A percentile compares a stretch with the other conserved stretches of the same genome.
Evolutionary conservation across 2,888 invertebrate species (phyloP).

Genomic region (Scotopteryx bipunctaria): DNA sequence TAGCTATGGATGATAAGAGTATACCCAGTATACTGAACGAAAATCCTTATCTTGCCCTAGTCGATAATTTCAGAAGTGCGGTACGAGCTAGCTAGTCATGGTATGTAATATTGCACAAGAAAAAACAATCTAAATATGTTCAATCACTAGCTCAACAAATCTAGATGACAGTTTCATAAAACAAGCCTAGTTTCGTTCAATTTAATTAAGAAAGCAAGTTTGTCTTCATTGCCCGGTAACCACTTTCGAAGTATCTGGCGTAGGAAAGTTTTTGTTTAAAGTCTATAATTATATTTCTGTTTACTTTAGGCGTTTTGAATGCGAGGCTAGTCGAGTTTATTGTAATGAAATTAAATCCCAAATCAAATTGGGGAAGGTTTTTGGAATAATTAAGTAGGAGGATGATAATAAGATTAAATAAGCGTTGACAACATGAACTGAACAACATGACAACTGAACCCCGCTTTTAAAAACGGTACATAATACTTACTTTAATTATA

Average conservation of each 20-base stretch:
- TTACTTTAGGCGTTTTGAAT: slow-evolving; percentile 32
- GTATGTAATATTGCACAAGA: no score
- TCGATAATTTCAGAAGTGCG: no score
- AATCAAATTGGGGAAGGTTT: slow-evolving; percentile 14
- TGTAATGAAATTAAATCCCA: slow-evolving; percentile 11
- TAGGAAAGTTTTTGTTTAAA: slow-evolving; percentile 29
- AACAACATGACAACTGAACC: no score
- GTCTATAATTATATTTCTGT: slow-evolving; percentile 37
- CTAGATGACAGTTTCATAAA: slow-evolving; percentile 24
- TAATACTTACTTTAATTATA: no score
- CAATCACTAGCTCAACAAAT: background rate
- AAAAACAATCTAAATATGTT: background rate
- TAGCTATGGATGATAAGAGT: no score
- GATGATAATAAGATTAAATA: no score
- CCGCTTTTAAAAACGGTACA: no score
- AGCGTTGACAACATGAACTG: no score
- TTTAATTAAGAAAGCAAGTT: slow-evolving; percentile 34
- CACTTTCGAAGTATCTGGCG: slow-evolving; percentile 32
- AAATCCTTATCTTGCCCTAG: no score
- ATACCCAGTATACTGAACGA: no score
- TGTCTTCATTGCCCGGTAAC: slow-evolving; percentile 30
- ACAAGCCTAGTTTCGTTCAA: slow-evolving; percentile 27
- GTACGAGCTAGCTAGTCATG: no score
- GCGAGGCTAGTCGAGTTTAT: slow-evolving; percentile 18
- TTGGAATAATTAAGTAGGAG: no score